These are phyloP conservation scores for Drepana falcataria DNA, from an alignment of 2,888 invertebrate species.

Conservation along the genomic window DNA sequence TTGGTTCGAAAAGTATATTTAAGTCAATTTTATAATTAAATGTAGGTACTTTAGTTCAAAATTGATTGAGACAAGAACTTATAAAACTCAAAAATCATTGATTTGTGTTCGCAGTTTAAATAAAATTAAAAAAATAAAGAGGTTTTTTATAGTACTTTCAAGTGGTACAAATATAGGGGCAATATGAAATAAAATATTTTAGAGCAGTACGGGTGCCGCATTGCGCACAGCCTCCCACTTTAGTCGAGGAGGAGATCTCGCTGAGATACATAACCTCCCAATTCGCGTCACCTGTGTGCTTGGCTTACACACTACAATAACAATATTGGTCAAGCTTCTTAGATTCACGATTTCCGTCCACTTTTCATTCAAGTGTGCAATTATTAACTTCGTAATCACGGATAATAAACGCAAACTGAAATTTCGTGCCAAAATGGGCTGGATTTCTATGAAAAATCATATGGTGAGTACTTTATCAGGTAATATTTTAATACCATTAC, in stretches of 20 bases:
- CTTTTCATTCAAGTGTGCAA: conserved; percentile 16
- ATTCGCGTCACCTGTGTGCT: conserved; percentile 28
- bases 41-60: no score
- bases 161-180: conserved; percentile 1
- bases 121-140: conserved; percentile 1
- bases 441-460: conserved; percentile 76
- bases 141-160: no score
- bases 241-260: conserved; percentile 68
- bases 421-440: conserved; percentile 66
- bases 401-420: conserved; percentile 55
- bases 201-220: conserved; percentile 61
- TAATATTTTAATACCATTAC: not conserved
- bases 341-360: conserved; percentile 23
- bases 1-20: no score
- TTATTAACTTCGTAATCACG: conserved; percentile 36
- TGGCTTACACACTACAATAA: conserved; percentile 12
- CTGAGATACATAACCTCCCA: conserved; percentile 58
- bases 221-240: conserved; percentile 75
- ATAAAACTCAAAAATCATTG: no score
- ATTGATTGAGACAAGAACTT: no score
- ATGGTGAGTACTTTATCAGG: conserved; percentile 49
- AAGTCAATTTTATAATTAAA: no score
- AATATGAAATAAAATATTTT: conserved; percentile 37
- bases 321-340: conserved; percentile 1
- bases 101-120: not conserved